phyloP scores from a whole-genome alignment of 2,113 vertebrate genomes.

The Zosterops japonicus region DNA sequence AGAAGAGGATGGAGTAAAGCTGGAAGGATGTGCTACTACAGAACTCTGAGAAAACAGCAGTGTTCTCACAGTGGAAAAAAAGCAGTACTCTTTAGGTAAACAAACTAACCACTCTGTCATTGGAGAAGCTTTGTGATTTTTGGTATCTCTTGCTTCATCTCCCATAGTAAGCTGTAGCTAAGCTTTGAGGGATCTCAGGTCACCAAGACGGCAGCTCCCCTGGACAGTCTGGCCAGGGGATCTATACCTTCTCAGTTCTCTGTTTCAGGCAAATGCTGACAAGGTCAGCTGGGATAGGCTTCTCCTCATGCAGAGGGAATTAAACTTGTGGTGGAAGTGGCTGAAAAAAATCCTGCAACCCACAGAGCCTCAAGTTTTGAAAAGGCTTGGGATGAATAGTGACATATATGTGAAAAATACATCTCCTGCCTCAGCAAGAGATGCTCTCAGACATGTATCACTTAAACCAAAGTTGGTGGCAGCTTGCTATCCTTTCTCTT shows the following conservation, averaged over 20 bases:
- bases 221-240: not conserved
- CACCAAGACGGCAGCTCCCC: not conserved
- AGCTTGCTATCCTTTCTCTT: not conserved
- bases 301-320: not conserved
- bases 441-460: not conserved
- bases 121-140: not conserved
- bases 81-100: not conserved
- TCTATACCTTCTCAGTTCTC: not conserved
- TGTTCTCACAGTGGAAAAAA: not conserved
- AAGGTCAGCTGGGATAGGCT: not conserved
- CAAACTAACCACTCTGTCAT: not conserved
- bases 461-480: not conserved
- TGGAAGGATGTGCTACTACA: not conserved
- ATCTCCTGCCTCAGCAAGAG: not conserved
- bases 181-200: not conserved
- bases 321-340: not conserved
- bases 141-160: not conserved
- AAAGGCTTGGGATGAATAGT: not conserved
- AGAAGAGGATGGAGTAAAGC: not conserved
- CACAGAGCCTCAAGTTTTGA: not conserved
- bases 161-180: not conserved
- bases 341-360: not conserved
- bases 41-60: not conserved
- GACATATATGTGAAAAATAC: not conserved
- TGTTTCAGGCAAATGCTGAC: not conserved